Conservation (phyloP, 2,888 invertebrate species). For the Coelopa pilipes region DNA sequence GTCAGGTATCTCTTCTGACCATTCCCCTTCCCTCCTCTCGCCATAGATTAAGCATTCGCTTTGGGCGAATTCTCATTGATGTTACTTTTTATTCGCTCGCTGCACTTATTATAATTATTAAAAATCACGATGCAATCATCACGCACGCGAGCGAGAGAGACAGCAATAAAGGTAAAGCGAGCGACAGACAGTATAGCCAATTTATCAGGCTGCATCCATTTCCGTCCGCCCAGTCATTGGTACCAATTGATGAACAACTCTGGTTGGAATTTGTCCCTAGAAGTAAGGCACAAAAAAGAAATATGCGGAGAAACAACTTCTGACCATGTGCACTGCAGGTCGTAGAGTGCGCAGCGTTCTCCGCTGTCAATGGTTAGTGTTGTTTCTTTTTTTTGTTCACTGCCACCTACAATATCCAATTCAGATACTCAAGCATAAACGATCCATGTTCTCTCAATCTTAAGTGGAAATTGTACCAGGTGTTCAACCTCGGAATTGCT, state of each 20-base stretch:
- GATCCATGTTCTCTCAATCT: slow-evolving; percentile 11
- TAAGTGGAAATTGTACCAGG: slow-evolving; percentile 14
- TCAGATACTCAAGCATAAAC: not conserved
- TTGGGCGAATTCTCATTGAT: too few species aligned
- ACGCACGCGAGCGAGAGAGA: not conserved
- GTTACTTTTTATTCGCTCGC: too few species aligned
- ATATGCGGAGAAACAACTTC: not conserved
- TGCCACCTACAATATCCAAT: slow-evolving; percentile 24
- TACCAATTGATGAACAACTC: too few species aligned
- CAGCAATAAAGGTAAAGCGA: not conserved
- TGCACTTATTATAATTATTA: too few species aligned
- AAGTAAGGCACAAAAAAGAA: too few species aligned
- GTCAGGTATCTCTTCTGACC: not conserved
- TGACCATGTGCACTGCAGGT: not conserved
- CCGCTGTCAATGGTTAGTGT: not conserved
- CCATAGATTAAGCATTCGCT: too few species aligned
- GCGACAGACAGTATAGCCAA: too few species aligned
- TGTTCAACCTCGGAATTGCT: not conserved
- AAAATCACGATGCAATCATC: too few species aligned
- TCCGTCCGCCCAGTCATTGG: too few species aligned
- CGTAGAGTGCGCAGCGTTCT: not conserved
- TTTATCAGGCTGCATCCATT: too few species aligned
- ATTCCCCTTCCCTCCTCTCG: not conserved
- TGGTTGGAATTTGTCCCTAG: too few species aligned
- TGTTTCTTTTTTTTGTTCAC: slow-evolving; percentile 3